A percentile compares a stretch with the other conserved stretches of the same genome.
These are phyloP conservation scores for Elephantulus edwardii DNA, from an alignment of 2,113 vertebrate species.

Conservation along the genomic window DNA sequence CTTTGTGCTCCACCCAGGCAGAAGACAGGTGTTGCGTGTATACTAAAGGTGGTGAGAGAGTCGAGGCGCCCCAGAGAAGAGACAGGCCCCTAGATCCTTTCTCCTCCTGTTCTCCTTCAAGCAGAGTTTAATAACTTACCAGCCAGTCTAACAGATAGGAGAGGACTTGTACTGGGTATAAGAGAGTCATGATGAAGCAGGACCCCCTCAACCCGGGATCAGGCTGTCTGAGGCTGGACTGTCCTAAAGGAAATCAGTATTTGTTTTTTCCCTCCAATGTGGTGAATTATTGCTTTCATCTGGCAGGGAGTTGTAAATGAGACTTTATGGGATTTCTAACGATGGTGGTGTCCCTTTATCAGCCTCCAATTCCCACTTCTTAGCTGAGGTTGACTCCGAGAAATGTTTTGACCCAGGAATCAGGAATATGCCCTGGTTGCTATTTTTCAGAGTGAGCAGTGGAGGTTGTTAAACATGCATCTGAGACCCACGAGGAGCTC, in stretches of 20 bases:
- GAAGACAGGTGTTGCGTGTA: not conserved
- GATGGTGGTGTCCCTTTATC: constrained; percentile 63
- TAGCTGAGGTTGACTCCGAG: not conserved
- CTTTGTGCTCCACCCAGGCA: not conserved
- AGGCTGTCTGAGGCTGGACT: not conserved
- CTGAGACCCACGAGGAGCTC: not conserved
- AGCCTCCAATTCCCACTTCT: constrained; percentile 67
- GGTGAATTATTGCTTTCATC: constrained; percentile 64
- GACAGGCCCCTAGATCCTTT: not conserved
- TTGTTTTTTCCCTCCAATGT: constrained; percentile 56
- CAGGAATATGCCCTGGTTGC: not conserved
- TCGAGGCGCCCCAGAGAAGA: not conserved
- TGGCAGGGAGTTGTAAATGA: constrained; percentile 65
- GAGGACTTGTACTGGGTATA: not conserved
- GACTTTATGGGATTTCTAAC: constrained; percentile 72
- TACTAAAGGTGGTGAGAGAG: not conserved
- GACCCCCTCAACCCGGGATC: not conserved
- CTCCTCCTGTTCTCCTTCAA: not conserved
- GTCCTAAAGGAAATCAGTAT: constrained; percentile 48
- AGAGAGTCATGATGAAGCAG: not conserved
- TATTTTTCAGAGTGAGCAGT: not conserved
- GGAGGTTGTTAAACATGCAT: not conserved
- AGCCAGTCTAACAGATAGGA: not conserved
- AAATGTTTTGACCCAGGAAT: constrained; percentile 49
- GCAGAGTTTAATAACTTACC: not conserved